A percentile compares a stretch with the other conserved stretches of the same genome.
Evolutionary conservation across 2,797 vertebrate genomes (phyloP).

Genomic region (Mus spretus): DNA sequence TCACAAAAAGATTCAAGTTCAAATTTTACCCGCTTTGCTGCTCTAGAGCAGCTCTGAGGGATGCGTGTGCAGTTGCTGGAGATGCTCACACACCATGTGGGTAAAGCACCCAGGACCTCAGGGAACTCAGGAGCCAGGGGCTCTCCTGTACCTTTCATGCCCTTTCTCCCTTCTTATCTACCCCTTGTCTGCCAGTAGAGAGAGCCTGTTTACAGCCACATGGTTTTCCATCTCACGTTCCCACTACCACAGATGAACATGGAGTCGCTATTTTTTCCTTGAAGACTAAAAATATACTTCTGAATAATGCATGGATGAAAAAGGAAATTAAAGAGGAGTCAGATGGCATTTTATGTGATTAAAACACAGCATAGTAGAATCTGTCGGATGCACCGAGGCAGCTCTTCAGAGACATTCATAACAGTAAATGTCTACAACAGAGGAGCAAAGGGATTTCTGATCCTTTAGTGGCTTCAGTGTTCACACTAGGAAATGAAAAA

Average conservation of each 20-base stretch:
- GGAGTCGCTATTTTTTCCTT: neutral
- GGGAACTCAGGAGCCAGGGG: neutral
- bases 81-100: too few relatives aligned
- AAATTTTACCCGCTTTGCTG: neutral
- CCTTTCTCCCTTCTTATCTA: neutral
- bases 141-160: neutral
- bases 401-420: neutral
- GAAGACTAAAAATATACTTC: slow-evolving; percentile 16
- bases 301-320: slow-evolving; percentile 13
- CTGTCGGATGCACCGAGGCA: neutral
- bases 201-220: neutral
- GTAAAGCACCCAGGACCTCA: neutral
- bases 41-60: neutral
- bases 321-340: neutral
- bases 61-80: neutral
- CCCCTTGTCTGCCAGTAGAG: neutral
- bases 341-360: neutral
- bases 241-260: neutral
- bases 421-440: neutral
- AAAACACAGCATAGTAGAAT: neutral
- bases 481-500: neutral
- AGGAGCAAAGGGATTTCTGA: neutral
- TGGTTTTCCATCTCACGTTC: neutral
- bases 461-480: neutral
- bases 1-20: neutral